Evolutionary conservation across 2,113 vertebrate species (phyloP), one percentile per base, ranked within the genome.

Genomic region (Peromyscus californicus): DNA sequence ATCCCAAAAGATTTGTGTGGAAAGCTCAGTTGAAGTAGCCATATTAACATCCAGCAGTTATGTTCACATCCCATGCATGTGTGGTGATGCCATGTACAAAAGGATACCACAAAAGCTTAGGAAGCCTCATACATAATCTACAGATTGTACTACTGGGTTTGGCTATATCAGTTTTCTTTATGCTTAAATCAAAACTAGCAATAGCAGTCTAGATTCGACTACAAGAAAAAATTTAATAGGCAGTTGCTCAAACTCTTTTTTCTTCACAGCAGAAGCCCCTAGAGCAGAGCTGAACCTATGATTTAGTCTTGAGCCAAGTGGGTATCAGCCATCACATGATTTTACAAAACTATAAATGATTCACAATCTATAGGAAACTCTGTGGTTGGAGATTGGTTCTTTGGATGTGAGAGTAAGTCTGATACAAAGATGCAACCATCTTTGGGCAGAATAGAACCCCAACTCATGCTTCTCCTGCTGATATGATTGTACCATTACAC

Each of bases 151-250:
- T 54, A 31, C 48, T 59, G 7, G 9, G 22, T n/a, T 70, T 91
- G 61, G 36, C 54, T 75, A 11, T 70, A 54, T 57, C 57, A 33
- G n/a, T 61, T 91, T 96, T 91, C 19, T 93, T 85, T 33, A 5
- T 33, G n/a, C 39, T 45, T 85, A 85, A 65, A 45, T 61, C 57
- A 61, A 13, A 61, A 63, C 22, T 61, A 12, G 22, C 5, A 63
- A 61, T 84, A 39, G 63, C 24, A 85, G 61, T 17, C 26, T 39
- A 67, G 26, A 48, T 85, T 85, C 0, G 39, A 45, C 83, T 13
- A 70, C 59, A 89, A 75, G 61, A 45, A 89, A 96, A 95, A 17
- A 72, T 87, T 21, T 54, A 90, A 67, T 65, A 87, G 74, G 29
- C 78, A 87, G 91, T 69, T 54, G 13, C 31, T 26, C 48, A 59